phyloP scores from a whole-genome alignment of 2,113 vertebrate genomes.

The Halichoeres trimaculatus region DNA sequence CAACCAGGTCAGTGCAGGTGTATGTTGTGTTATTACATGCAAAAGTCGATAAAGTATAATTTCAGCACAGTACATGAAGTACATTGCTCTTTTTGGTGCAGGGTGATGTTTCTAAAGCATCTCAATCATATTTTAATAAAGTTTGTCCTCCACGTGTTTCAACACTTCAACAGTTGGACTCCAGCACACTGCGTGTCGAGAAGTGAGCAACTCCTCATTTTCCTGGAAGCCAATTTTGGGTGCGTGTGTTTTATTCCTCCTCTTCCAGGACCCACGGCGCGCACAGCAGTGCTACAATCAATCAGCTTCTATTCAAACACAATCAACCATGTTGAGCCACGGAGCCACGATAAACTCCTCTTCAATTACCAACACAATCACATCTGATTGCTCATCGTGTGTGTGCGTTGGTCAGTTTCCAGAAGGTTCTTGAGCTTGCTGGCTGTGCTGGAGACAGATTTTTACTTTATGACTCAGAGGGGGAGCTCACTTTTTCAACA shows the following conservation, averaged over 20 bases:
- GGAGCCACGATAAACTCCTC: constrained; percentile 34
- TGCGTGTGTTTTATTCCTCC: neutral
- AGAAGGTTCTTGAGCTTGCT: constrained; percentile 6
- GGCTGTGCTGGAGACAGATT: constrained; percentile 16
- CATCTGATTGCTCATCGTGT: constrained; percentile 63
- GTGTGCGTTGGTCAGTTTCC: constrained; percentile 58
- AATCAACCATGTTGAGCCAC: constrained; percentile 61
- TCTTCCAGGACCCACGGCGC: neutral
- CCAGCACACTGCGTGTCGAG: neutral
- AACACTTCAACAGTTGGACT: constrained; percentile 14
- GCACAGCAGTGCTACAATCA: constrained; percentile 38
- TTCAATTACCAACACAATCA: constrained; percentile 67
- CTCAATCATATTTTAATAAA: neutral
- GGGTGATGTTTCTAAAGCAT: neutral
- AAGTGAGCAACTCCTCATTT: constrained; percentile 2
- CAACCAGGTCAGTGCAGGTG: too few species aligned
- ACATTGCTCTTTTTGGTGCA: too few species aligned
- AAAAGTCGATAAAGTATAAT: too few species aligned
- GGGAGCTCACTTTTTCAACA: neutral
- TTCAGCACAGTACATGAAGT: too few species aligned
- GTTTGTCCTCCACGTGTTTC: neutral
- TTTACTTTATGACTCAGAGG: neutral
- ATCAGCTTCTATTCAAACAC: constrained; percentile 71
- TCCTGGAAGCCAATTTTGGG: constrained; percentile 23
- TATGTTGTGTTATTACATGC: neutral